Evolutionary conservation across 2,113 vertebrate genomes (phyloP), one percentile per base, ranked within the genome.

Genomic region (Zingel zingel): DNA sequence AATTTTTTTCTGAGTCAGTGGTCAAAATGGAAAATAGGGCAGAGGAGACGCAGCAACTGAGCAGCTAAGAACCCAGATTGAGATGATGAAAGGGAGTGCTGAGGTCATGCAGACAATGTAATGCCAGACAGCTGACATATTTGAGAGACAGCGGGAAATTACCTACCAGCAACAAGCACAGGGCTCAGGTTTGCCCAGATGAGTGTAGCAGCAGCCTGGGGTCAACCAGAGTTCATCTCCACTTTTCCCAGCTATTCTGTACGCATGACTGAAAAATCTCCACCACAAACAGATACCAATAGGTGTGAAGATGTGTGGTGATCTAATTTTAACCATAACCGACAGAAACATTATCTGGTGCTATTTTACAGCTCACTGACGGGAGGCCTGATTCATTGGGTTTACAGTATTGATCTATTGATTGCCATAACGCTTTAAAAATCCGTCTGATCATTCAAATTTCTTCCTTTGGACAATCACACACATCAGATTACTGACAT

Each of bases 181-280:
- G 48, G 48, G 33, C 69, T 5, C 0, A 23, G 62, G 61, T 76
- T 50, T 72, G 36, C 39, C 9, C 3, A n/a, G 58, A 70, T 67
- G 56, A 87, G 48, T 53, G 53, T n/a, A 68, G 58, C 21, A 25
- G 27, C 21, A 27, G 66, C 63, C 45, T 4, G 30, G n/a, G 78
- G 80, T 90, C 89, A 75, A 33, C 53, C 16, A 21, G 73, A 88
- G 88, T 88, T 85, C 64, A 80, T 68, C 53, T 53, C 23, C 0
- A 36, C 36, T 71, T 66, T 65, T 62, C 45, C 23, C 36, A 21
- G 66, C 33, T 61, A 19, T 54, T 78, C 50, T 27, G 23, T 8
- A 39, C 21, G 27, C 63, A 82, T 43, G 47, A 75, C 4, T 51
- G 10, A 56, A 68, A 56, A 23, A 43, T 18, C 47, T 56, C 6